Conservation (phyloP, 2,888 invertebrate genomes). For the Scrobipalpa costella region DNA sequence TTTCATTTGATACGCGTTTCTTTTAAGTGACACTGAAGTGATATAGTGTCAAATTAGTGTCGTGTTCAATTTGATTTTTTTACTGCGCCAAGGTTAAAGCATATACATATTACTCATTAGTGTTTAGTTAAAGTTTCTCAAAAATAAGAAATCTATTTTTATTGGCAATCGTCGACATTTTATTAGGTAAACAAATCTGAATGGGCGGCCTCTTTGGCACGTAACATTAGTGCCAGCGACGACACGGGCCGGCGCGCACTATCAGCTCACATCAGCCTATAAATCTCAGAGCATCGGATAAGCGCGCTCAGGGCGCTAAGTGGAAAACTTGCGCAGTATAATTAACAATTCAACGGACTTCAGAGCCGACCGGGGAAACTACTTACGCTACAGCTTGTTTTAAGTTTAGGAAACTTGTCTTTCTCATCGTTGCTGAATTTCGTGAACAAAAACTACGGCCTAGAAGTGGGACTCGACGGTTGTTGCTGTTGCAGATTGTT, state of each 20-base stretch:
- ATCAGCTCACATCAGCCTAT: constrained; percentile 54
- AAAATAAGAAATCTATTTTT: no score
- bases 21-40: no score
- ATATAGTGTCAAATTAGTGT: no score
- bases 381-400: constrained; percentile 52
- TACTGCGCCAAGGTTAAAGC: no score
- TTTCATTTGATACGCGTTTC: no score
- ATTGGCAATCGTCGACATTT: no score
- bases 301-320: constrained; percentile 61
- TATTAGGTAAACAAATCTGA: not conserved
- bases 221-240: constrained; percentile 27
- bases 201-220: not conserved
- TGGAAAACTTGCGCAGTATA: constrained; percentile 68
- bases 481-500: constrained; percentile 9
- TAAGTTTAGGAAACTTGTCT: constrained; percentile 39
- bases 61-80: no score
- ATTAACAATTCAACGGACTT: constrained; percentile 72
- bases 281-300: constrained; percentile 64
- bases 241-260: constrained; percentile 27
- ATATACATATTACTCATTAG: no score
- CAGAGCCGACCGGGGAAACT: constrained; percentile 55
- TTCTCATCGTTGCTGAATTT: constrained; percentile 23
- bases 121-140: no score
- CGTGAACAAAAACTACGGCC: constrained; percentile 11
- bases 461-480: constrained; percentile 9